These are phyloP conservation scores for Phataginus tricuspis DNA, from an alignment of 2,797 vertebrate species.

Conservation along the genomic window DNA sequence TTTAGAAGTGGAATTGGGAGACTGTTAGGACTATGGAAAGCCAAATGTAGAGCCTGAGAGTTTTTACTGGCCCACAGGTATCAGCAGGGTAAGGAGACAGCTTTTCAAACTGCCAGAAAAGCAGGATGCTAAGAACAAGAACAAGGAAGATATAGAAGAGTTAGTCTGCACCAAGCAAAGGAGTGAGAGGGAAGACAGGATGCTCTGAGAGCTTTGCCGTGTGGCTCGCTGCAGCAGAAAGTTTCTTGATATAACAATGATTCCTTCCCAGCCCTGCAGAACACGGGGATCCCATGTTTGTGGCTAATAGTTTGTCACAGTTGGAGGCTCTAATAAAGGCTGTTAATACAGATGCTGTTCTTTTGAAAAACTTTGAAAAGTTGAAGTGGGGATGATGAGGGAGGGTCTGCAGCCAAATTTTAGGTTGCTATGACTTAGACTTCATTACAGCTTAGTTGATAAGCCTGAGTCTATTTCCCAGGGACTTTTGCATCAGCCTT, in stretches of 20 bases:
- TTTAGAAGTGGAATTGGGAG: not conserved
- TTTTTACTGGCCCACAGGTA: not conserved
- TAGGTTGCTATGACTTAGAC: not conserved
- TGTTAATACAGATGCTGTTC: constrained; percentile 11
- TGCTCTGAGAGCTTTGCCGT: not conserved
- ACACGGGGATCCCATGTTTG: not conserved
- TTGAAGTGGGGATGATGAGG: not conserved
- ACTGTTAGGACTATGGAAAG: not conserved
- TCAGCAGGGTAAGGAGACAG: not conserved
- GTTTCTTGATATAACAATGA: not conserved
- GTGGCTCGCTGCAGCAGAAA: not conserved
- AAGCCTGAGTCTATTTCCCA: not conserved
- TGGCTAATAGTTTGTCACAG: constrained; percentile 40
- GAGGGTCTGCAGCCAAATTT: not conserved
- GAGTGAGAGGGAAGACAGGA: not conserved
- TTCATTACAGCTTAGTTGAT: not conserved
- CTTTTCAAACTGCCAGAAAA: constrained; percentile 35
- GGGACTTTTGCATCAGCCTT: not conserved
- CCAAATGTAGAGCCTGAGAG: not conserved
- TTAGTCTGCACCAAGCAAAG: not conserved
- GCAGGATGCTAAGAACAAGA: not conserved
- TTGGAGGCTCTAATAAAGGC: not conserved
- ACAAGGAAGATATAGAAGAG: not conserved
- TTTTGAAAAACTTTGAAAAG: constrained; percentile 39
- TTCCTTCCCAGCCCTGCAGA: not conserved